Evolutionary conservation across 1,140 invertebrate species (phyloP).

Genomic region (Orchestia grillus): DNA sequence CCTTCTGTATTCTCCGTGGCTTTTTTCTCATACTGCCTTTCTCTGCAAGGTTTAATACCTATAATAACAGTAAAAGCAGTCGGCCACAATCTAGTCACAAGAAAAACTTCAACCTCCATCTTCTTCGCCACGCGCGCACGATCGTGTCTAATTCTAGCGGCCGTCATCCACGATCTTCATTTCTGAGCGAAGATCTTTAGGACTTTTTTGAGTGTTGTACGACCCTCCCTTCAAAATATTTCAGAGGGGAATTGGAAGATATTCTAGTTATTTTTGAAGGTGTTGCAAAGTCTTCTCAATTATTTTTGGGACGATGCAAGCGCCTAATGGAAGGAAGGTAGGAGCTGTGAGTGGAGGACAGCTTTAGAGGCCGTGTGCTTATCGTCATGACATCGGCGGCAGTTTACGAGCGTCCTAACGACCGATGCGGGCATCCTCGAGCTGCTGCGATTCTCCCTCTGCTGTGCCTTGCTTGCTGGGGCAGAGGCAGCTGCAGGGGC

Average conservation of each 20-base stretch:
- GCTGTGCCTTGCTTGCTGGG: not conserved
- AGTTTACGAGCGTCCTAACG: not conserved
- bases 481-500: not conserved
- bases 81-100: not conserved
- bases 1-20: not conserved
- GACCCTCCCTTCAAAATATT: not conserved
- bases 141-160: not conserved
- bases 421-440: not conserved
- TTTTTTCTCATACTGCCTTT: not conserved
- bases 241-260: not conserved
- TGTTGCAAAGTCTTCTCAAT: not conserved
- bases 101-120: not conserved
- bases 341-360: not conserved
- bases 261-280: not conserved
- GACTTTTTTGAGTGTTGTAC: not conserved
- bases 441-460: not conserved
- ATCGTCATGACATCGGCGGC: not conserved
- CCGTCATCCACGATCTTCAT: not conserved
- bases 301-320: slow-evolving; percentile 3
- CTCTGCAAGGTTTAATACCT: not conserved
- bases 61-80: not conserved
- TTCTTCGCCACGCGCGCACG: not conserved
- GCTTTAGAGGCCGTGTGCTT: not conserved
- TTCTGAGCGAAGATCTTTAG: not conserved
- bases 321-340: not conserved